Percentiles rank a stretch among this genome's conserved stretches.
These are phyloP conservation scores for Clunio marinus DNA, from an alignment of 2,888 invertebrate species.

Conservation along the genomic window DNA sequence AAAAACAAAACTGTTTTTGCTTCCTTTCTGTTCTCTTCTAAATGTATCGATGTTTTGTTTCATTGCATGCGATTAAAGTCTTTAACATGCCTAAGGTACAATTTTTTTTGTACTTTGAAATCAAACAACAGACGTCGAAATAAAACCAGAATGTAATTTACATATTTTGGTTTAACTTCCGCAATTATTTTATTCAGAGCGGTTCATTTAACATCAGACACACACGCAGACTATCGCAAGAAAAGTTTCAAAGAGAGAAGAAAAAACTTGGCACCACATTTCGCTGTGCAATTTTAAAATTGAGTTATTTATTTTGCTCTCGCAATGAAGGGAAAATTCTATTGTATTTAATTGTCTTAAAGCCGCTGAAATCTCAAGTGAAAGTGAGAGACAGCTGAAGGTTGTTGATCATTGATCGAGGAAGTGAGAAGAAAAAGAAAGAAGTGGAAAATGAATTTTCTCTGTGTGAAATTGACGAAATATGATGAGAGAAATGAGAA, in stretches of 20 bases:
- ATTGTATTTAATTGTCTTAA: constrained; percentile 14
- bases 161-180: background rate
- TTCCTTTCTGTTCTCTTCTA: no score
- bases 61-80: no score
- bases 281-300: background rate
- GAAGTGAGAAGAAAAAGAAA: no score
- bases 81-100: no score
- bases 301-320: background rate
- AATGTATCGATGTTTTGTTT: no score
- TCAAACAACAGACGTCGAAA: no score
- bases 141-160: background rate
- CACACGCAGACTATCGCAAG: background rate
- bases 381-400: background rate
- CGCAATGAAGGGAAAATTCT: constrained; percentile 18
- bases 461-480: no score
- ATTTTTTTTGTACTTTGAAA: no score
- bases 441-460: no score
- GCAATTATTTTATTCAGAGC: no score
- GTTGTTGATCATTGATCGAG: background rate
- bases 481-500: no score
- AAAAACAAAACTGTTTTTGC: no score
- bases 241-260: background rate
- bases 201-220: background rate
- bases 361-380: background rate
- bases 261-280: background rate